phyloP scores from a whole-genome alignment of 2,797 vertebrate genomes.

The Eulemur albifrons region DNA sequence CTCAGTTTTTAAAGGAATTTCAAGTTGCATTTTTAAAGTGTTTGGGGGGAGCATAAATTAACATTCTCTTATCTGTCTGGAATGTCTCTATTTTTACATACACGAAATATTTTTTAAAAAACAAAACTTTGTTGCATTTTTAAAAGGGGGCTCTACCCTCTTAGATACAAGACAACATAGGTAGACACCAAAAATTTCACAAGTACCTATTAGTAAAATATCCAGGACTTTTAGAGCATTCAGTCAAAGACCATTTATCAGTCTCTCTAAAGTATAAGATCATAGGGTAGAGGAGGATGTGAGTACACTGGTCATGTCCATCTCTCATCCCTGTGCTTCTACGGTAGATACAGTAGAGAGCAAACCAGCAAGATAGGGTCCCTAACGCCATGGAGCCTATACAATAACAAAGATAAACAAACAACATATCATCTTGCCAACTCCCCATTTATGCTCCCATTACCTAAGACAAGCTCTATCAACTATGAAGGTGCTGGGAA shows the following conservation, averaged over 20 bases:
- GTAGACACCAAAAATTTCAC: conserved; percentile 22
- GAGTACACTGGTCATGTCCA: not conserved
- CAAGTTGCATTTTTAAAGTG: not conserved
- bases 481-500: not conserved
- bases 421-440: not conserved
- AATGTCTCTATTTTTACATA: conserved; percentile 18
- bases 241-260: not conserved
- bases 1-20: not conserved
- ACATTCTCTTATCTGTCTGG: not conserved
- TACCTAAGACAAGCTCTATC: not conserved
- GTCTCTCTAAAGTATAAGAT: not conserved
- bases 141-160: not conserved
- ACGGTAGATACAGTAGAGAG: not conserved
- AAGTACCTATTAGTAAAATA: not conserved
- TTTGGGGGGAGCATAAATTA: not conserved
- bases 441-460: not conserved
- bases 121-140: not conserved
- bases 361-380: not conserved
- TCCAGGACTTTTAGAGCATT: not conserved
- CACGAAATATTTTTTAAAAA: not conserved
- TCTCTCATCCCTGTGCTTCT: not conserved
- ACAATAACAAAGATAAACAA: conserved; percentile 30
- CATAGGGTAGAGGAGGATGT: not conserved
- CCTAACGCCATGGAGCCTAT: not conserved
- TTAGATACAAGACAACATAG: not conserved